Evolutionary conservation across 1,140 invertebrate genomes (phyloP), one percentile per base, ranked within the genome.

Genomic region (Pinna nobilis): DNA sequence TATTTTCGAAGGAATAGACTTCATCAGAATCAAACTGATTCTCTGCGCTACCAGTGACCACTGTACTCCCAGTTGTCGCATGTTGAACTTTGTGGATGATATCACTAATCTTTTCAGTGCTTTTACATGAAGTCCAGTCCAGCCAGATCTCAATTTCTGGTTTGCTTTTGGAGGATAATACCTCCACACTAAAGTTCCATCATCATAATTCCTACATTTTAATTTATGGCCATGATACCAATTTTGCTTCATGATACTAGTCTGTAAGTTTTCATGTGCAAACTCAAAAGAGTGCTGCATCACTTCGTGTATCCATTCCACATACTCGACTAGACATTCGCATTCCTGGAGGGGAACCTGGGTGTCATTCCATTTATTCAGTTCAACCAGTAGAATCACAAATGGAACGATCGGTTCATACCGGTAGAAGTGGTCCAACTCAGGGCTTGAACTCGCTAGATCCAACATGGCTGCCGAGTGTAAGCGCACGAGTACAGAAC

Each of bases 251-350:
- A 30, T 28, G 33, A 57, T 30, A n/a, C 53, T 57, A 13, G 53
- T 30, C 33, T 30, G 11, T n/a, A 57, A 33, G n/a, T 57, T 57
- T 57, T 57, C 53, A 33, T 32, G 32, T 7, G 30, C 53, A n/a
- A 57, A 30, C 3, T 28, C 53, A 57, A 25, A 57, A 2, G 53
- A 28, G 1, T 30, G 23, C 30, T 57, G 20, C 53, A 57, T 57
- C 18, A 32, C 6, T 37, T 28, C 57, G 11, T 13, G 78, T 78
- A 76, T 37, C 77, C 64, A 79, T 55, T 79, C 41, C 7, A 70
- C 74, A 73, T 70, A 76, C 55, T 67, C 66, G 35, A 71, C 25
- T 32, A 63, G 59, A 67, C 76, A 78, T 32, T 13, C 33, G n/a
- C n/a, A n/a, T n/a, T n/a, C n/a, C 3, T 23, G 60, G 11, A n/a